A percentile compares a stretch with the other conserved stretches of the same genome.
Evolutionary conservation across 2,888 invertebrate genomes (phyloP).

Genomic region (Eledona agricola): DNA sequence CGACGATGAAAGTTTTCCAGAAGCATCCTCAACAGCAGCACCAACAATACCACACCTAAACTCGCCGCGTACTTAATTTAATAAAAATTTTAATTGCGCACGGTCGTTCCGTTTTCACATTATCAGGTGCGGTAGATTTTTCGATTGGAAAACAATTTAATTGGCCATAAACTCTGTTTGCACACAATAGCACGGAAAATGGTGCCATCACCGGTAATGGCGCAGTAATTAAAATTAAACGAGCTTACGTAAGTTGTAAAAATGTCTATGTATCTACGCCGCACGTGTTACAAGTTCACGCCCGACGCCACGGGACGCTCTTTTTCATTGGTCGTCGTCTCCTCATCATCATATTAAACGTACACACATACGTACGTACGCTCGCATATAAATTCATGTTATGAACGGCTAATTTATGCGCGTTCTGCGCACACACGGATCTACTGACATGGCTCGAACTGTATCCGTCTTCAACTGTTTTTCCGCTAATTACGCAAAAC

Average conservation of each 20-base stretch:
- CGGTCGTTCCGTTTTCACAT: slow-evolving; percentile 11
- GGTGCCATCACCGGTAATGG: slow-evolving; percentile 27
- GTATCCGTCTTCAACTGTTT: background rate
- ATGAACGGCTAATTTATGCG: slow-evolving; percentile 47
- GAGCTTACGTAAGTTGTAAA: slow-evolving; percentile 27
- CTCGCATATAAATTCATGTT: slow-evolving; percentile 43
- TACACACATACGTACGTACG: no score
- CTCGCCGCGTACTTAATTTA: slow-evolving; percentile 20
- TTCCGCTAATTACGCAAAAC: background rate
- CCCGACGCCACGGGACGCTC: slow-evolving; percentile 40
- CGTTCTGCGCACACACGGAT: slow-evolving; percentile 48
- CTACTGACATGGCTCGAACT: slow-evolving; percentile 16
- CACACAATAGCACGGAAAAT: slow-evolving; percentile 28
- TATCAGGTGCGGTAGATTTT: slow-evolving; percentile 19
- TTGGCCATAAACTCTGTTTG: slow-evolving; percentile 18
- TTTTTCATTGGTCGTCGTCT: slow-evolving; percentile 40
- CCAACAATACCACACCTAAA: slow-evolving; percentile 28
- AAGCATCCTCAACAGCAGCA: no score
- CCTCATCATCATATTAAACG: slow-evolving; percentile 40
- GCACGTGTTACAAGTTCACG: slow-evolving; percentile 42
- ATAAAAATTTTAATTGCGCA: slow-evolving; percentile 28
- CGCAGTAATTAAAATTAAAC: slow-evolving; percentile 26
- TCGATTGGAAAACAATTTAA: slow-evolving; percentile 27
- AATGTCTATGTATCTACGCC: slow-evolving; percentile 26
- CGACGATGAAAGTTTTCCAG: no score